phyloP scores from a whole-genome alignment of 2,797 vertebrate species.

The Melanotaenia maccullochi region DNA sequence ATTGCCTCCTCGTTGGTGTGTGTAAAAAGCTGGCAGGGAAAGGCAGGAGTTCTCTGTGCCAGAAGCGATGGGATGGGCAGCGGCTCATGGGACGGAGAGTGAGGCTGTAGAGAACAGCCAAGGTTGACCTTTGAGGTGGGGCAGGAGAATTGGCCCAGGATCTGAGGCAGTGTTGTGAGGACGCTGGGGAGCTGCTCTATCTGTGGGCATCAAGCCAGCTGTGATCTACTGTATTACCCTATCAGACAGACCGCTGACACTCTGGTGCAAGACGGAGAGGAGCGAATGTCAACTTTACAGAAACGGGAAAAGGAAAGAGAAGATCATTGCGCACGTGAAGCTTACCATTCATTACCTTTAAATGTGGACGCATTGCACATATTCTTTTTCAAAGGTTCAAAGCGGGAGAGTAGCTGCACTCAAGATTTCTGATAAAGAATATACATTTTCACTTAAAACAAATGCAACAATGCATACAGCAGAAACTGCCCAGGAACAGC shows the following conservation, averaged over 20 bases:
- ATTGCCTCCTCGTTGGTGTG: conserved; percentile 51
- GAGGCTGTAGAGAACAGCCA: conserved; percentile 64
- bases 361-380: neutral
- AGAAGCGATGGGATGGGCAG: conserved; percentile 62
- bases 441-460: neutral
- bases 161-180: conserved; percentile 75
- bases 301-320: neutral
- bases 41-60: conserved; percentile 50
- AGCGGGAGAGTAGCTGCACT: neutral
- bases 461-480: neutral
- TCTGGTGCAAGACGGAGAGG: conserved; percentile 36
- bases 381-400: neutral
- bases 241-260: conserved; percentile 39
- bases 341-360: neutral
- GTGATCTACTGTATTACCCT: conserved; percentile 60
- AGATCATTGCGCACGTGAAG: neutral
- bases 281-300: conserved; percentile 13
- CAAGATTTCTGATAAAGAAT: neutral
- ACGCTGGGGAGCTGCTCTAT: conserved; percentile 62
- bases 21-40: conserved; percentile 59
- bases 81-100: conserved; percentile 60
- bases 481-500: neutral
- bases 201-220: conserved; percentile 67
- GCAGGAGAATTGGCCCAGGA: conserved; percentile 78
- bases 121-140: conserved; percentile 74